These are phyloP conservation scores for Taphrorychus bicolor DNA, from an alignment of 2,888 invertebrate genomes.

Conservation along the genomic window DNA sequence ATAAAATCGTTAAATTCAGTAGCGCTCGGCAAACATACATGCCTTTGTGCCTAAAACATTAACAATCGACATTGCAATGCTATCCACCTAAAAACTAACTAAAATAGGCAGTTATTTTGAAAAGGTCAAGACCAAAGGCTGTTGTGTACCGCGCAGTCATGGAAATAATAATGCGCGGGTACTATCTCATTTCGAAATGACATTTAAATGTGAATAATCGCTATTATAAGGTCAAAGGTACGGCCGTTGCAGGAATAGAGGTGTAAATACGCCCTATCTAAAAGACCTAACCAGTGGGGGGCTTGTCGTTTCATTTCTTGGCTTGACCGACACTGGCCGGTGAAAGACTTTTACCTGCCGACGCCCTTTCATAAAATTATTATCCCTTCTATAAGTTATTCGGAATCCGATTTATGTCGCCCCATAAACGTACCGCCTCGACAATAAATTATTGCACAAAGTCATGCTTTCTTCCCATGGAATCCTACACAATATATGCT, in stretches of 20 bases:
- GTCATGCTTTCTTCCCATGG: constrained; percentile 27
- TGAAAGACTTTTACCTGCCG: not conserved
- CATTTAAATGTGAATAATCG: constrained; percentile 24
- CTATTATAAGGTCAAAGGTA: constrained; percentile 28
- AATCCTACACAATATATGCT: constrained; percentile 19
- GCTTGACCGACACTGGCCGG: not conserved
- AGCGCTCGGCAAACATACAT: too few species aligned
- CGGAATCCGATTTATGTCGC: not conserved
- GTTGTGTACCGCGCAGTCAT: not conserved
- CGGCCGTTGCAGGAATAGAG: not conserved
- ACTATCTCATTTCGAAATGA: constrained; percentile 20
- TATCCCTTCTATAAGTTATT: not conserved
- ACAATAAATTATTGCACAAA: constrained; percentile 5
- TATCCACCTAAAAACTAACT: constrained; percentile 11
- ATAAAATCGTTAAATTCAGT: too few species aligned
- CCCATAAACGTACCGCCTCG: constrained; percentile 8
- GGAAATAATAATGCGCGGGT: constrained; percentile 13
- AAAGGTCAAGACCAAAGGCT: constrained; percentile 34
- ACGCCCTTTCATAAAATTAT: not conserved
- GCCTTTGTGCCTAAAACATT: too few species aligned
- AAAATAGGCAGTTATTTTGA: constrained; percentile 17
- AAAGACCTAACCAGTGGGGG: too few species aligned
- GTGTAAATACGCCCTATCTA: not conserved
- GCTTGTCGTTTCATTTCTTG: not conserved
- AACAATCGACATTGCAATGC: not conserved